These are phyloP conservation scores for Erythrocercus mccallii DNA, from an alignment of 2,113 vertebrate species.

Conservation along the genomic window DNA sequence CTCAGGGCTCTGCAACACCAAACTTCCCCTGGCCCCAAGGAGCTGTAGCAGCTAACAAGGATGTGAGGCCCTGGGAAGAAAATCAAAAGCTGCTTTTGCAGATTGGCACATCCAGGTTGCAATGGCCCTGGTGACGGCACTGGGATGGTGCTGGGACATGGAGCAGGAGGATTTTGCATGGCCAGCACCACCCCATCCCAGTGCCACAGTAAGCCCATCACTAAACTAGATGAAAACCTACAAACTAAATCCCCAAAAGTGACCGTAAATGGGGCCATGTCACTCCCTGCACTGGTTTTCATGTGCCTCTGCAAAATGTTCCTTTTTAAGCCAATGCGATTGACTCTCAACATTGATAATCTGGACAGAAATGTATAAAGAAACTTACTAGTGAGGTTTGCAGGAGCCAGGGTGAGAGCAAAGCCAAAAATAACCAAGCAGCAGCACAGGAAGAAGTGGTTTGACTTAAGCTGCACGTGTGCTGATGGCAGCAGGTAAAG, in stretches of 20 bases:
- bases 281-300: neutral
- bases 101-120: neutral
- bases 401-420: neutral
- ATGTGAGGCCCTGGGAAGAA: neutral
- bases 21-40: accelerated
- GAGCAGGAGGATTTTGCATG: accelerated
- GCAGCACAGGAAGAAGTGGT: neutral
- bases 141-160: neutral
- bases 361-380: neutral
- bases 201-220: neutral
- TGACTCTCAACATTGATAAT: neutral
- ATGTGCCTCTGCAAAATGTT: neutral
- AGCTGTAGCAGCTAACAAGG: accelerated
- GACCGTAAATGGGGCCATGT: accelerated
- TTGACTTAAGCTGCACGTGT: neutral
- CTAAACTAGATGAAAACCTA: neutral
- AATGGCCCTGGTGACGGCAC: neutral
- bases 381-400: neutral
- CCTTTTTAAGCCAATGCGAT: neutral
- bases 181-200: neutral
- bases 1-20: neutral
- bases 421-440: neutral
- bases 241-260: neutral
- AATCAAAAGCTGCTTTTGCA: neutral
- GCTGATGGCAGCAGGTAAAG: neutral